Conservation (phyloP, 2,113 vertebrate genomes). For the Muscicapa adusta region DNA sequence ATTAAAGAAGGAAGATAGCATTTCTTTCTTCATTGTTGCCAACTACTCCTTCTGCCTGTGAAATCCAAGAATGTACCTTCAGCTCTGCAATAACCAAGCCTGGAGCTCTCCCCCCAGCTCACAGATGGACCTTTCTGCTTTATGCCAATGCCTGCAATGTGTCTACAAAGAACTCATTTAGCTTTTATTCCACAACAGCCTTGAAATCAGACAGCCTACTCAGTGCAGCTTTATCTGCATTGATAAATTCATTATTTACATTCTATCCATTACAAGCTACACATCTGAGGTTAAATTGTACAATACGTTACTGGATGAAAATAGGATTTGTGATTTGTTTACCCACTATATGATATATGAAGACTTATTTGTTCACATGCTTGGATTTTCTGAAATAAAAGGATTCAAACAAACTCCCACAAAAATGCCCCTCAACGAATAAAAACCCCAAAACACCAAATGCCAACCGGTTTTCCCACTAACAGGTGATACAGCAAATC, state of each 20-base stretch:
- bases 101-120: background rate
- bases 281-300: background rate
- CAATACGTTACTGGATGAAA: background rate
- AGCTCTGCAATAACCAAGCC: background rate
- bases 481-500: background rate
- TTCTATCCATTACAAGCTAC: background rate
- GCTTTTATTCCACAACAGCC: background rate
- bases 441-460: background rate
- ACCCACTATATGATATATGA: too few relatives aligned
- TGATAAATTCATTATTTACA: too few relatives aligned
- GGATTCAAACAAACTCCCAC: background rate
- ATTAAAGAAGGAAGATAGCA: background rate
- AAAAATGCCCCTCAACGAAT: background rate
- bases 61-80: background rate
- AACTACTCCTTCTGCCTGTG: background rate
- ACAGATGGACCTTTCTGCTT: background rate
- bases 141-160: background rate
- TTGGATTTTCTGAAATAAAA: background rate
- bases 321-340: background rate
- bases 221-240: background rate
- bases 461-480: background rate
- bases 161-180: background rate
- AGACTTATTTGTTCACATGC: background rate
- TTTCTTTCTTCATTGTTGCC: background rate
- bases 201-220: background rate